Percentiles rank a stretch among this genome's conserved stretches.
phyloP scores from a whole-genome alignment of 2,113 vertebrate genomes.

The Mus pahari region DNA sequence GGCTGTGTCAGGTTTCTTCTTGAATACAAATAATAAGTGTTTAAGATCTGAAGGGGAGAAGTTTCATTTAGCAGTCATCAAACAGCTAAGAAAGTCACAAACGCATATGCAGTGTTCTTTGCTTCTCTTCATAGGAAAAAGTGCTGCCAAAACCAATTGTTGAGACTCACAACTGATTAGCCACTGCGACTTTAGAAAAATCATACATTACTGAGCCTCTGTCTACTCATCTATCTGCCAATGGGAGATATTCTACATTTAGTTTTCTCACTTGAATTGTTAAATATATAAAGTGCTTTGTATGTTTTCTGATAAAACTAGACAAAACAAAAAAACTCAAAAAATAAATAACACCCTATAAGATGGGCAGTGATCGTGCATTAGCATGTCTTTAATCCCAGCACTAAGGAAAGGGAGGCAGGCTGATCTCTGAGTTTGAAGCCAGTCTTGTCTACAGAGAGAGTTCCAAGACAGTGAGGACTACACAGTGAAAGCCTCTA shows the following conservation, averaged over 20 bases:
- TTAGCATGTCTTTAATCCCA: background rate
- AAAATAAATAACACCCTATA: background rate
- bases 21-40: background rate
- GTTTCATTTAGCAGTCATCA: background rate
- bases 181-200: background rate
- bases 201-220: background rate
- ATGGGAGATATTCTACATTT: background rate
- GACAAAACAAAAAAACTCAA: background rate
- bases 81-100: background rate
- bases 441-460: background rate
- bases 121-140: background rate
- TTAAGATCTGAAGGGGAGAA: slow-evolving; percentile 16
- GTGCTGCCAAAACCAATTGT: background rate
- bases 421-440: background rate
- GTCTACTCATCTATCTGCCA: background rate
- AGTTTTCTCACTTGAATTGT: background rate
- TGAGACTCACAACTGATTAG: background rate
- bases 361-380: background rate
- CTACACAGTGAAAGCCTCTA: background rate
- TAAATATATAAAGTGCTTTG: background rate
- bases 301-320: slow-evolving; percentile 1
- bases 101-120: background rate
- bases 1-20: background rate
- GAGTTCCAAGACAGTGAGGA: background rate
- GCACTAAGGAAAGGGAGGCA: background rate